These are phyloP conservation scores for Thamnophis elegans DNA, from an alignment of 2,797 vertebrate genomes.

Conservation along the genomic window DNA sequence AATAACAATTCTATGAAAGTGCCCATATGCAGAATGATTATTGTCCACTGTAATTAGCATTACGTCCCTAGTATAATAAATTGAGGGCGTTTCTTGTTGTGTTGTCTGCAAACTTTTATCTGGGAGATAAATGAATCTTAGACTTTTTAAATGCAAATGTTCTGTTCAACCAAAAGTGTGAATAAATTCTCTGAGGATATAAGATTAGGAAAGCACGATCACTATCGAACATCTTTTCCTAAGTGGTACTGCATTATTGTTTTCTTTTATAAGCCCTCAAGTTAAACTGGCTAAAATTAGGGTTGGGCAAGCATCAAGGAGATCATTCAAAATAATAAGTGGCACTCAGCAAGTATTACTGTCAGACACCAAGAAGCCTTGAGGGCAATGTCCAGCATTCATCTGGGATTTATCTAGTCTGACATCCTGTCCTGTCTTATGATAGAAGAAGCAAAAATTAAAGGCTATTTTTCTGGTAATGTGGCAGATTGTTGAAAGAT, in stretches of 20 bases:
- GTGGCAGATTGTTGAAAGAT: background rate
- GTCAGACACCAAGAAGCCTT: background rate
- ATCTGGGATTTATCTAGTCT: background rate
- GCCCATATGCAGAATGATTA: background rate
- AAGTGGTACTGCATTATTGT: background rate
- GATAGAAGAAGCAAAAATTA: background rate
- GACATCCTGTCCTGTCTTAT: background rate
- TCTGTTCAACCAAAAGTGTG: no score
- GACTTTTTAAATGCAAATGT: background rate
- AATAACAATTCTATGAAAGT: slow-evolving; percentile 30
- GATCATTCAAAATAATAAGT: background rate
- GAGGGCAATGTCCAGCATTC: background rate
- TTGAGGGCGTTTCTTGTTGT: background rate
- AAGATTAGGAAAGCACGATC: background rate
- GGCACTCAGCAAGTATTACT: background rate
- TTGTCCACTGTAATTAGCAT: background rate
- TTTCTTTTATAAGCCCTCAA: background rate
- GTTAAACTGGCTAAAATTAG: background rate
- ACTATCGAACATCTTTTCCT: background rate
- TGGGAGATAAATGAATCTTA: background rate
- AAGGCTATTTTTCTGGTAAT: background rate
- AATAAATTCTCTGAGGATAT: background rate
- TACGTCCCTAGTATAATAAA: background rate
- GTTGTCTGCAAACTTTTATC: background rate
- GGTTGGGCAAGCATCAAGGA: background rate